Base-by-base conservation (phyloP, 2,888 invertebrate species). In the Nesidiocoris tenuis region DNA sequence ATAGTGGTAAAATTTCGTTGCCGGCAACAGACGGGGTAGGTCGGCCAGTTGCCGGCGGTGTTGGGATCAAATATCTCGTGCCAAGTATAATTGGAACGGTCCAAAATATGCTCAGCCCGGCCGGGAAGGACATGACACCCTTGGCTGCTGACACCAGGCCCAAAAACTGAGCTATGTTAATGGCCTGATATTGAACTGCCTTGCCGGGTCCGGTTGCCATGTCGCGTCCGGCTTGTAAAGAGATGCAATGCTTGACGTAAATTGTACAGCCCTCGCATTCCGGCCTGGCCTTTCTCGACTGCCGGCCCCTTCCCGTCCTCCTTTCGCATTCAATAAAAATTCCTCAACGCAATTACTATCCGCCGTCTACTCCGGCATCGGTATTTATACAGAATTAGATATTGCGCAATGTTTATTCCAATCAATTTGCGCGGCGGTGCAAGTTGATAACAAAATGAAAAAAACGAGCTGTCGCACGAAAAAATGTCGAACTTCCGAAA, bases 251-350 rank as follows among this genome's bases (percentile, higher is more conserved):
- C 17, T 59, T 59, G 59, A 59, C 59, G 59, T 18, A 59, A 59
- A 59, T 59, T 59, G 59, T 59, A 39, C 39, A 39, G 39, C n/a
- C 59, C 59, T 59, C 59, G 59, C 59, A 59, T 59, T 59, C 59
- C 59, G 7, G n/a, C 59, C 5, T 19, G 19, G n/a, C 59, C 59
- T n/a, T 59, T n/a, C 5, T 39, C 39, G 39, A 12, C 39, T 39
- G 39, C 5, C 39, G 5, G 59, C 3, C 59, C n/a, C 5, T 5
- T 5, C 59, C 17, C 5, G 7, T 18, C n/a, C 19, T 9, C 5
- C n/a, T 5, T n/a, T 5, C 5, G 7, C 5, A 5, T n/a, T 9
- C 59, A 16, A 59, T 59, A 59, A 59, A 59, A 59, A 59, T 59
- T 59, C 59, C 59, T 59, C 5, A 16, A 16, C 59, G 59, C 59